Percentiles rank a stretch among this genome's conserved stretches.
These are phyloP conservation scores for Pangasius mekongensis DNA, from an alignment of 2,797 vertebrate species.

Conservation along the genomic window DNA sequence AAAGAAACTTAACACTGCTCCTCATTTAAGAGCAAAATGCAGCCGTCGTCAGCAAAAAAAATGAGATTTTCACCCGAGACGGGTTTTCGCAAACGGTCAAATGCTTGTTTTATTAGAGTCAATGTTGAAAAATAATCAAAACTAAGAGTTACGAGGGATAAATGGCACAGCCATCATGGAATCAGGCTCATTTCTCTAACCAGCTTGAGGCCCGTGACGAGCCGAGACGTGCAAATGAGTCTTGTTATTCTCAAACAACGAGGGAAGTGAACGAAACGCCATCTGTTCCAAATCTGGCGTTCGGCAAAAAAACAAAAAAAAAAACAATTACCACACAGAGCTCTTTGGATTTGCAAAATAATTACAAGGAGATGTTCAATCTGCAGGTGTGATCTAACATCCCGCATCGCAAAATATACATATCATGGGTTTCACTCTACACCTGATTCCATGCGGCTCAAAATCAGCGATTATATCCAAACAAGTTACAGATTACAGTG, in stretches of 20 bases:
- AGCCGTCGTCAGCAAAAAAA: background rate
- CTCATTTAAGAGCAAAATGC: background rate
- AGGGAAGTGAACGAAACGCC: slow-evolving; percentile 7
- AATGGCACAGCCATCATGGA: background rate
- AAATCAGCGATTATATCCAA: background rate
- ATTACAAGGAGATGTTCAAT: background rate
- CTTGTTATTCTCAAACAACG: background rate
- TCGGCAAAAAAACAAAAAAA: background rate
- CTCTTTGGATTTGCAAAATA: slow-evolving; percentile 14
- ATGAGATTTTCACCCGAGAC: background rate
- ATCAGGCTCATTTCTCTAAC: background rate
- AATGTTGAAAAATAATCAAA: background rate
- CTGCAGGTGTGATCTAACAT: background rate
- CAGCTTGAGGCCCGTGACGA: background rate
- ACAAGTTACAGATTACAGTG: background rate
- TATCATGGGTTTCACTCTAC: background rate
- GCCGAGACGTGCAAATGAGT: slow-evolving; percentile 12
- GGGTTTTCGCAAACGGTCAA: background rate
- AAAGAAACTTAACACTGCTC: background rate
- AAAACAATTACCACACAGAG: slow-evolving; percentile 23
- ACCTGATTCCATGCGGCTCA: background rate
- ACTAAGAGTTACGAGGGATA: no score
- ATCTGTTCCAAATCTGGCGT: slow-evolving; percentile 26
- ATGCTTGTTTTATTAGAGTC: background rate
- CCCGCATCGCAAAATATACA: background rate